These are phyloP conservation scores for Dryas iulia DNA, from an alignment of 1,140 invertebrate species.

Conservation along the genomic window DNA sequence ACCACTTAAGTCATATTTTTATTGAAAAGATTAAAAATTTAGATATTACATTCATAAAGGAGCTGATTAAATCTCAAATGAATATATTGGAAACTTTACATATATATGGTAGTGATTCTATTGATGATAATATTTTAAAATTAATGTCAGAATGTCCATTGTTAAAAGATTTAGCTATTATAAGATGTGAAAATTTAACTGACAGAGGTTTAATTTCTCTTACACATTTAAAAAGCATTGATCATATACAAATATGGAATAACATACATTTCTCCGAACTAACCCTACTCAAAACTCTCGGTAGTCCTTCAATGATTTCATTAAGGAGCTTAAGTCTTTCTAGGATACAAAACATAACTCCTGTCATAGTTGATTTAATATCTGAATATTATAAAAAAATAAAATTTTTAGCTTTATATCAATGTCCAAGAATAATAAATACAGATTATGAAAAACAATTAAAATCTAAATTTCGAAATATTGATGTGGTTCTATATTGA, in stretches of 20 bases:
- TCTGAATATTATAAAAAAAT: constrained; percentile 69
- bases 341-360: constrained; percentile 64
- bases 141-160: constrained; percentile 57
- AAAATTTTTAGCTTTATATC: constrained; percentile 71
- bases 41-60: constrained; percentile 53
- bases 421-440: constrained; percentile 67
- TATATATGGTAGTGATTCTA: constrained; percentile 64
- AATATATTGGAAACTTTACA: constrained; percentile 56
- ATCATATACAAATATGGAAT: constrained; percentile 74
- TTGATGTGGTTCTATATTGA: constrained; percentile 70
- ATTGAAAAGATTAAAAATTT: constrained; percentile 73
- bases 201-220: constrained; percentile 59
- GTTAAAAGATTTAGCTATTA: constrained; percentile 66
- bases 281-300: constrained; percentile 53
- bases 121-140: constrained; percentile 59
- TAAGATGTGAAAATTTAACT: constrained; percentile 70
- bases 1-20: constrained; percentile 59
- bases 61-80: constrained; percentile 57
- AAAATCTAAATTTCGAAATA: constrained; percentile 71
- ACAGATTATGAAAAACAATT: constrained; percentile 72
- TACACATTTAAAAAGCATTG: constrained; percentile 49
- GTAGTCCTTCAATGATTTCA: constrained; percentile 46
- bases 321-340: constrained; percentile 70
- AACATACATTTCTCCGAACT: constrained; percentile 66
- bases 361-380: constrained; percentile 63